phyloP scores from a whole-genome alignment of 2,888 invertebrate genomes.

The Cinara cedri region DNA sequence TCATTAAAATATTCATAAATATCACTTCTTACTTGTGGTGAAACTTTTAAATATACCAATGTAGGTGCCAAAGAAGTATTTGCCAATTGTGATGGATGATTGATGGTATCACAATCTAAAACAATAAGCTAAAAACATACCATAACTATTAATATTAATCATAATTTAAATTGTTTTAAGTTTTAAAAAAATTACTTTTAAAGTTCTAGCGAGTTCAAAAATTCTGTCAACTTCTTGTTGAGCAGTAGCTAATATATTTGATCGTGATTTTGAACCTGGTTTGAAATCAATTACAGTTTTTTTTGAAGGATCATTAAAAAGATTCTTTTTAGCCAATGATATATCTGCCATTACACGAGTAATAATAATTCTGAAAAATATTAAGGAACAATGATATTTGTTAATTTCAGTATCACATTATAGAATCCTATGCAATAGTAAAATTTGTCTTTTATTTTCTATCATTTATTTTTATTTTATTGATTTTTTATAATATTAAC shows the following conservation, averaged over 20 bases:
- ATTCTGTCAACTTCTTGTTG: slow-evolving; percentile 98
- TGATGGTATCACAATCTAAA: slow-evolving; percentile 99
- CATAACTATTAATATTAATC: not conserved
- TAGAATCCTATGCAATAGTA: too few relatives aligned
- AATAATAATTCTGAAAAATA: slow-evolving; percentile 85
- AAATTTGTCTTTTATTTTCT: too few relatives aligned
- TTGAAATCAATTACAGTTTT: slow-evolving; percentile 93
- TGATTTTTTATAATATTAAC: slow-evolving; percentile 67
- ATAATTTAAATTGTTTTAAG: too few relatives aligned
- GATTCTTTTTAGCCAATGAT: slow-evolving; percentile 94
- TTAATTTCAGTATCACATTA: too few relatives aligned
- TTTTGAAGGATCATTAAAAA: slow-evolving; percentile 97
- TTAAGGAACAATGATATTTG: not conserved
- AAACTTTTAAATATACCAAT: slow-evolving; percentile 98
- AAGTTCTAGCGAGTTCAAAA: slow-evolving; percentile 95
- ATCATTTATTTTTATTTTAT: too few relatives aligned
- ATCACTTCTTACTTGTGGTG: slow-evolving; percentile 81
- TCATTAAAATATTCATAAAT: not conserved
- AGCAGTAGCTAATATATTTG: slow-evolving; percentile 85
- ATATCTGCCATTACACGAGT: slow-evolving; percentile 99
- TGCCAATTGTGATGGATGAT: slow-evolving; percentile 98
- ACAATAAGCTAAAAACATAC: slow-evolving; percentile 79
- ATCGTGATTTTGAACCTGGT: slow-evolving; percentile 75
- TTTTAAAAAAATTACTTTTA: slow-evolving; percentile 67
- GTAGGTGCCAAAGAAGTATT: slow-evolving; percentile 99